Evolutionary conservation across 2,888 invertebrate genomes (phyloP).

Genomic region (Taphrorychus bicolor): DNA sequence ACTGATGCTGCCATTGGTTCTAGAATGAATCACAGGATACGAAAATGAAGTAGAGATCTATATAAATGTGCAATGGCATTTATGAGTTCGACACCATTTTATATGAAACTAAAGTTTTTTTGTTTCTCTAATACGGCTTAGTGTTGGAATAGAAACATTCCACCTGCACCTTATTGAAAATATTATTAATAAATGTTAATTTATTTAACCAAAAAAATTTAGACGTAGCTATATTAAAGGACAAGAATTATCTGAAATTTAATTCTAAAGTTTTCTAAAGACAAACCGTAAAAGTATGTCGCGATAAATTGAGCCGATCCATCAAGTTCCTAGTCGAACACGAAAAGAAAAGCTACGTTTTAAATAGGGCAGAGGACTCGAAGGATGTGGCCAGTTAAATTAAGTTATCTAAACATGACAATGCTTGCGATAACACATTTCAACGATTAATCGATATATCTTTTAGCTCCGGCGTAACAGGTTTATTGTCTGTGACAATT

Average conservation of each 20-base stretch:
- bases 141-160: no score
- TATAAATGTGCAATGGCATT: no score
- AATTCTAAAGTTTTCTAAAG: background rate
- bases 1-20: no score
- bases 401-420: conserved; percentile 40
- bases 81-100: no score
- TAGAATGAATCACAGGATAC: no score
- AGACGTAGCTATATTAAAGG: no score
- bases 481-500: conserved; percentile 20
- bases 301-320: conserved; percentile 52
- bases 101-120: no score
- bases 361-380: conserved; percentile 16
- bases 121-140: no score
- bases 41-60: no score
- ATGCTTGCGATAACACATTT: conserved; percentile 22
- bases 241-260: background rate
- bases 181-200: no score
- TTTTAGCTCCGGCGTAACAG: conserved; percentile 28
- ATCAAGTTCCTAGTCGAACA: conserved; percentile 45
- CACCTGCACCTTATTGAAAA: no score
- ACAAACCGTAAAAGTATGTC: conserved; percentile 52
- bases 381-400: conserved; percentile 37
- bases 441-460: conserved; percentile 30
- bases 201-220: no score
- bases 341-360: conserved; percentile 18